phyloP scores from a whole-genome alignment of 2,797 vertebrate genomes.

The Pseudomugil tenellus region DNA sequence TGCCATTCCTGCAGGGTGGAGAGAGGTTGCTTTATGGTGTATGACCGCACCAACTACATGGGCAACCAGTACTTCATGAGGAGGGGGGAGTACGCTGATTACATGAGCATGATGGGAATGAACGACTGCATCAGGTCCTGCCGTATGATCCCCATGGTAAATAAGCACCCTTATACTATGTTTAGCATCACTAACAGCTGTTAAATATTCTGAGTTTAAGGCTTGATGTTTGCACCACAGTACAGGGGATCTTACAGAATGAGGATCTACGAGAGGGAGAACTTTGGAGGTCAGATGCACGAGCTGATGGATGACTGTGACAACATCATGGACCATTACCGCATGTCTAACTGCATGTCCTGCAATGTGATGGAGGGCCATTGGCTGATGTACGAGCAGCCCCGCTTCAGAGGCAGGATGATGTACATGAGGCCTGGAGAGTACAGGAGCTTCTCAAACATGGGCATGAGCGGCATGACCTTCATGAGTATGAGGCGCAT shows the following conservation, averaged over 20 bases:
- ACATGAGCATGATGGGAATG: slow-evolving; percentile 78
- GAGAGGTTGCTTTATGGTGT: slow-evolving; percentile 77
- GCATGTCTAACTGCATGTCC: slow-evolving; percentile 80
- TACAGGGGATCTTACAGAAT: slow-evolving; percentile 80
- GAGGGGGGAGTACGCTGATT: slow-evolving; percentile 77
- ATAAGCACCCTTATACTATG: background rate
- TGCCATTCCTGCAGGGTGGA: slow-evolving; percentile 81
- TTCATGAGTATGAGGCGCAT: slow-evolving; percentile 79
- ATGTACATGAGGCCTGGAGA: slow-evolving; percentile 79
- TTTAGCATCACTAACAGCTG: background rate
- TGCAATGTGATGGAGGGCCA: slow-evolving; percentile 80
- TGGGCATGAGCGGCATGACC: slow-evolving; percentile 70
- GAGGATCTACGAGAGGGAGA: slow-evolving; percentile 81
- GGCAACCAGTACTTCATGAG: slow-evolving; percentile 79
- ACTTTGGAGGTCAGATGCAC: slow-evolving; percentile 77
- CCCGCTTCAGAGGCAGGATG: slow-evolving; percentile 69
- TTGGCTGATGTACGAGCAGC: slow-evolving; percentile 82
- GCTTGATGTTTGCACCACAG: slow-evolving; percentile 44
- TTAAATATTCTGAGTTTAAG: background rate
- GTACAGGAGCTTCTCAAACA: slow-evolving; percentile 76
- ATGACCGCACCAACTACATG: slow-evolving; percentile 78
- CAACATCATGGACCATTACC: slow-evolving; percentile 75
- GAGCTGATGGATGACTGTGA: slow-evolving; percentile 82
- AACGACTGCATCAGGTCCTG: slow-evolving; percentile 74
- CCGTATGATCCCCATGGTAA: slow-evolving; percentile 77